Percentiles rank a stretch among this genome's conserved stretches.
These are phyloP conservation scores for Cassiopea andromeda DNA, from an alignment of 30 jellyfish, hydroid and myxozoan species.

Conservation along the genomic window DNA sequence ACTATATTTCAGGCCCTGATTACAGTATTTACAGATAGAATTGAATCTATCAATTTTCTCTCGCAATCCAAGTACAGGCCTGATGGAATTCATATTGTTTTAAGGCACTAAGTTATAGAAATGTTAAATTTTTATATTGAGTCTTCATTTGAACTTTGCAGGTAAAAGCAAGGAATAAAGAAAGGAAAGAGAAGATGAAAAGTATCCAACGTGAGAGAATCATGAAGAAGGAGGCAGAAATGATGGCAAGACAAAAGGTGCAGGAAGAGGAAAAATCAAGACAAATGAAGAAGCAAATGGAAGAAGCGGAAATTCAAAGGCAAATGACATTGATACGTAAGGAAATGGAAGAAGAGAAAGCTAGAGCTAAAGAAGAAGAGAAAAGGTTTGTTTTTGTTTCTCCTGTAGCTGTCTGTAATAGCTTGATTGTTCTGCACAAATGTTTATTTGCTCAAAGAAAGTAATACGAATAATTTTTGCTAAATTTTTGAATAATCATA, in stretches of 20 bases:
- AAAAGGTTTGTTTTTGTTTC: conserved; percentile 51
- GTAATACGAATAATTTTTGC: too few relatives aligned
- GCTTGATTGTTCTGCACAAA: neutral
- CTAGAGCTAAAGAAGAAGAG: conserved; percentile 51
- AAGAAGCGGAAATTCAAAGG: conserved; percentile 77
- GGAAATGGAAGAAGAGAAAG: conserved; percentile 85
- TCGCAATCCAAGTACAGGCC: neutral
- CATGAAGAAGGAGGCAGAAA: conserved; percentile 68
- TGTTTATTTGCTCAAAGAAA: neutral
- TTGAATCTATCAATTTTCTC: too few relatives aligned
- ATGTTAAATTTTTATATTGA: neutral
- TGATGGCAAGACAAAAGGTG: conserved; percentile 72
- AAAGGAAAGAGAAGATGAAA: conserved; percentile 52
- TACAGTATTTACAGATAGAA: too few relatives aligned
- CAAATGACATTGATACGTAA: conserved; percentile 87
- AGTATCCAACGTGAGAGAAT: conserved; percentile 39
- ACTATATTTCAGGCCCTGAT: too few relatives aligned
- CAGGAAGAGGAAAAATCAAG: conserved; percentile 84
- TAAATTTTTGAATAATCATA: too few relatives aligned
- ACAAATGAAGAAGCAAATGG: conserved; percentile 50
- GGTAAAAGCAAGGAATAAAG: conserved; percentile 77
- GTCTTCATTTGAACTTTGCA: neutral
- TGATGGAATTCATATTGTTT: neutral
- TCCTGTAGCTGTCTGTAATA: neutral
- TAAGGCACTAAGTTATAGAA: too few relatives aligned